Conservation (phyloP, 2,888 invertebrate genomes). For the Pristionchus entomophagus region DNA sequence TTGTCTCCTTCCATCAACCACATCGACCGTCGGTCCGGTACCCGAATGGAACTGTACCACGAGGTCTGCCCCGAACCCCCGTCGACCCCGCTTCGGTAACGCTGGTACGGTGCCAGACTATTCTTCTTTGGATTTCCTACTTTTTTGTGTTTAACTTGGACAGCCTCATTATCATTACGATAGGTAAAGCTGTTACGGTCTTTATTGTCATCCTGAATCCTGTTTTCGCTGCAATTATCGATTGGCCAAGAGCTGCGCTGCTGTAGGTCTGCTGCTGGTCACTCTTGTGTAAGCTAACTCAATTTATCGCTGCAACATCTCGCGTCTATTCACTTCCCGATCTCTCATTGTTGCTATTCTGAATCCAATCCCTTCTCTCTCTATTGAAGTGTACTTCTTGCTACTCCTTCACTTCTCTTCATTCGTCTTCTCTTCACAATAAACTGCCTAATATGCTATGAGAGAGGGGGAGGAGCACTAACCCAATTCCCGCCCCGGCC, state of each 20-base stretch:
- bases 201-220: too few relatives aligned
- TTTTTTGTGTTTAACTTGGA: not conserved
- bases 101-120: slow-evolving; percentile 25
- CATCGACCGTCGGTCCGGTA: slow-evolving; percentile 20
- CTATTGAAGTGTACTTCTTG: not conserved
- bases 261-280: not conserved
- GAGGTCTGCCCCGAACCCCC: slow-evolving; percentile 14
- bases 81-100: slow-evolving; percentile 20
- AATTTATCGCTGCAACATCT: not conserved
- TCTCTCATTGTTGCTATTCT: slow-evolving; percentile 13
- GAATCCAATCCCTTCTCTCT: not conserved
- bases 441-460: slow-evolving; percentile 22
- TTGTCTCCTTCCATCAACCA: slow-evolving; percentile 35
- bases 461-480: not conserved
- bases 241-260: too few relatives aligned
- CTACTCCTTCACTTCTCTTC: not conserved
- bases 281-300: not conserved
- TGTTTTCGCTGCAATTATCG: too few relatives aligned
- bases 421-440: too few relatives aligned
- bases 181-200: too few relatives aligned
- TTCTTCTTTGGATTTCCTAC: not conserved
- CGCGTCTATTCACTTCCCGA: not conserved
- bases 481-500: not conserved
- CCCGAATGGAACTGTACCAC: not conserved
- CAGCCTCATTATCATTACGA: not conserved